These are phyloP conservation scores for Folsomia manolachei DNA, from an alignment of 2,888 invertebrate species.

Conservation along the genomic window DNA sequence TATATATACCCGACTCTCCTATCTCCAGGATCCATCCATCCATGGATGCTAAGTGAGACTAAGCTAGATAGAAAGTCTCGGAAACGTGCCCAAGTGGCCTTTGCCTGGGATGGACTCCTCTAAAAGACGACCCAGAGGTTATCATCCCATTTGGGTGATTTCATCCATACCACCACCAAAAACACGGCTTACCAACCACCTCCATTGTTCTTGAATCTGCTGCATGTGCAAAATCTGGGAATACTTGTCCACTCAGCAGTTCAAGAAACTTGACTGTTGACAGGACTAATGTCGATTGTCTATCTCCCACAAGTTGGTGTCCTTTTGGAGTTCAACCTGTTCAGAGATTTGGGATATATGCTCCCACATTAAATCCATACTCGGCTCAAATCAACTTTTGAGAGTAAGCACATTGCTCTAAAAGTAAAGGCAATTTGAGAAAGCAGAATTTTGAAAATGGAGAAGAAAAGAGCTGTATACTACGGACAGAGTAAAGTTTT, in stretches of 20 bases:
- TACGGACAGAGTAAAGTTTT: too few relatives aligned
- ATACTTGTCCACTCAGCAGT: slow-evolving; percentile 1
- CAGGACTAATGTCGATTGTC: not conserved
- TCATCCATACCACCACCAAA: not conserved
- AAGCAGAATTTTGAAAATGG: not conserved
- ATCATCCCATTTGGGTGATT: not conserved
- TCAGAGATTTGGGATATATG: not conserved
- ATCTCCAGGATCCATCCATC: too few relatives aligned
- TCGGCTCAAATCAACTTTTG: not conserved
- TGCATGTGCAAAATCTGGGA: not conserved
- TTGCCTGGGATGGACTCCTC: too few relatives aligned
- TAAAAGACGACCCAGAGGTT: not conserved
- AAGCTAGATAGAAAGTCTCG: not conserved
- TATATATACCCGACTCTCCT: too few relatives aligned
- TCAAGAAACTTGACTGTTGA: not conserved
- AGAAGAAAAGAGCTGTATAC: not conserved
- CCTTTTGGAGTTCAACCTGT: too few relatives aligned
- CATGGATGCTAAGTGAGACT: not conserved
- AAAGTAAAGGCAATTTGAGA: not conserved
- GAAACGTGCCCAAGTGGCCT: not conserved
- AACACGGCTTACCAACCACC: too few relatives aligned
- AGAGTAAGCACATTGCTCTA: too few relatives aligned
- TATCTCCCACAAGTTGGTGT: too few relatives aligned
- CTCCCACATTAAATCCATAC: too few relatives aligned
- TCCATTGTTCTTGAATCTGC: not conserved